A percentile compares a stretch with the other conserved stretches of the same genome.
Evolutionary conservation across 2,113 vertebrate genomes (phyloP).

Genomic region (Entelurus aequoreus): DNA sequence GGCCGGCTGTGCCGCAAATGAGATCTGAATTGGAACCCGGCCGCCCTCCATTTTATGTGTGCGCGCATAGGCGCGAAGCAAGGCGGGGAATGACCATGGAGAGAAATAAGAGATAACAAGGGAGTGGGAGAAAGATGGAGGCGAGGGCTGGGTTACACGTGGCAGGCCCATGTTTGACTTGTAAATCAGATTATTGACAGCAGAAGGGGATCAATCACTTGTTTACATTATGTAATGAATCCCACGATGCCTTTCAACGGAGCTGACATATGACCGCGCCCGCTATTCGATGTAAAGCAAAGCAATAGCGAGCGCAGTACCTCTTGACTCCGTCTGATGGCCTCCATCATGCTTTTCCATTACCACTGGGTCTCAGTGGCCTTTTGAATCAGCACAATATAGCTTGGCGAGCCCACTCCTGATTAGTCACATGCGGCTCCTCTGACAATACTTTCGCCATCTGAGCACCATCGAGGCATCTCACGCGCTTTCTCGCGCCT

Average conservation of each 20-base stretch:
- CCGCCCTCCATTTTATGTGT: conserved; percentile 72
- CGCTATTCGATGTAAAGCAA: conserved; percentile 50
- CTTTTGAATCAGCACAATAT: conserved; percentile 66
- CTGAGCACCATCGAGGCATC: conserved; percentile 54
- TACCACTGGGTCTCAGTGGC: conserved; percentile 41
- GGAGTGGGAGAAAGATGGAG: conserved; percentile 30
- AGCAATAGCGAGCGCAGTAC: conserved; percentile 36
- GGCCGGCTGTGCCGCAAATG: conserved; percentile 89
- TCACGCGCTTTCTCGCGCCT: conserved; percentile 34
- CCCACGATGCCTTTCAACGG: conserved; percentile 38
- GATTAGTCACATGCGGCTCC: conserved; percentile 63
- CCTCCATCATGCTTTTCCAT: conserved; percentile 47
- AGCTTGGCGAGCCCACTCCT: conserved; percentile 48
- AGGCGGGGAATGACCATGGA: conserved; percentile 56
- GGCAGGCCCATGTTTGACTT: conserved; percentile 37
- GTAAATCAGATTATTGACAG: conserved; percentile 33
- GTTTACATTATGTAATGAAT: conserved; percentile 40
- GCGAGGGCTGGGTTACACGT: conserved; percentile 36
- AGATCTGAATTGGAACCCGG: conserved; percentile 93
- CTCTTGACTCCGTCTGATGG: conserved; percentile 41
- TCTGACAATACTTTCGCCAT: conserved; percentile 53
- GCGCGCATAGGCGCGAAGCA: conserved; percentile 52
- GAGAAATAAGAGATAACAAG: conserved; percentile 48
- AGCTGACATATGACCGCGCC: conserved; percentile 44
- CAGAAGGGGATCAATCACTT: conserved; percentile 41